phyloP scores from a whole-genome alignment of 2,113 vertebrate species.

The Mesitornis unicolor region DNA sequence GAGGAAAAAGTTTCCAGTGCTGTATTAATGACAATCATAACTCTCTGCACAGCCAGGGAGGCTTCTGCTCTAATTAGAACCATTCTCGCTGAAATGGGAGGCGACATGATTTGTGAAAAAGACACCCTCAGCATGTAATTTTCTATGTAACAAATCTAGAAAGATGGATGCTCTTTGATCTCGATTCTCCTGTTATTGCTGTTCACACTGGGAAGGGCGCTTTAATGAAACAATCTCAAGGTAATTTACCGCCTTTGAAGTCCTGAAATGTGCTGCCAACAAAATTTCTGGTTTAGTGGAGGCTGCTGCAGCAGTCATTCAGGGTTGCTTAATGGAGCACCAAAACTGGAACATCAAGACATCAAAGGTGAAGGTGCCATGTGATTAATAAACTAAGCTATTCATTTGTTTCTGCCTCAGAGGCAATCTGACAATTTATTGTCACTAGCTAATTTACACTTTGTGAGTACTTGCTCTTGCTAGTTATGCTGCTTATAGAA shows the following conservation, averaged over 20 bases:
- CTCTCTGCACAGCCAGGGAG: constrained; percentile 35
- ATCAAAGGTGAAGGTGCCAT: constrained; percentile 79
- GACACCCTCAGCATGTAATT: constrained; percentile 61
- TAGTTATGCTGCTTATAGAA: constrained; percentile 46
- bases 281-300: constrained; percentile 73
- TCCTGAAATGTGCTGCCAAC: constrained; percentile 77
- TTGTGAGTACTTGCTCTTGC: constrained; percentile 69
- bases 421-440: constrained; percentile 74
- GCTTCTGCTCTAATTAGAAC: constrained; percentile 71
- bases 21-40: constrained; percentile 67
- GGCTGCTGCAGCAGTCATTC: constrained; percentile 71
- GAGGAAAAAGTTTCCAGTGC: constrained; percentile 35
- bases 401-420: constrained; percentile 70
- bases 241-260: constrained; percentile 79
- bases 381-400: constrained; percentile 70
- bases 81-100: constrained; percentile 66
- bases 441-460: constrained; percentile 76
- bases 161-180: constrained; percentile 75
- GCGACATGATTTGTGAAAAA: constrained; percentile 65
- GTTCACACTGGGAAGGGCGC: constrained; percentile 74
- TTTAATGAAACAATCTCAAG: constrained; percentile 75
- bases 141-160: constrained; percentile 69
- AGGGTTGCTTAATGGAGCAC: constrained; percentile 67
- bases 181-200: constrained; percentile 60
- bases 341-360: constrained; percentile 80